Evolutionary conservation across 2,888 invertebrate species (phyloP), one percentile per base, ranked within the genome.

Genomic region (Phyto melanocephala): DNA sequence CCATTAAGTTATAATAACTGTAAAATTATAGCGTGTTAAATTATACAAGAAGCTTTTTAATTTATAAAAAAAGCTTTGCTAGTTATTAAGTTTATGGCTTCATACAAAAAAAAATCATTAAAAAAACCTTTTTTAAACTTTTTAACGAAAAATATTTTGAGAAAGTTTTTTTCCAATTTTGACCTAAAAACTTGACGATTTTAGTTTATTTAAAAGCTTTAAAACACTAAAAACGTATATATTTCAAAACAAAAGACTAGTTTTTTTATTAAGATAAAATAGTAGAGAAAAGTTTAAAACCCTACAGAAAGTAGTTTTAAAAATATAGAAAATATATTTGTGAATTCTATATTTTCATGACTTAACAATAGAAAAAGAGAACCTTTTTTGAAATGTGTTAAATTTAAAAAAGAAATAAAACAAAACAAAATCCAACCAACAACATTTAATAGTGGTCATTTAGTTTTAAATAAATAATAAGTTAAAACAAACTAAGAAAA

Each of bases 331-430:
- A 80, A 83, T 50, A 28, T 40, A 71, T 50, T 60, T 60, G 20
- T 50, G 13, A 86, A 88, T 86, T 85, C 24, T 85, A 85, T 85
- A 87, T 80, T 68, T 75, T 76, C 81, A 81, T 62, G 10, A 62
- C 35, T 62, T 45, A 37, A 52, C 11, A 15, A 5, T 42, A 24
- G 40, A 65, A 70, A 8, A 74, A 50, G 67, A 63, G 50, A 50
- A 62, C 71, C 71, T 78, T 78, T 77, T 77, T 78, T 63, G 56
- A 65, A n/a, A n/a, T 71, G 22, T 72, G 65, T 79, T 79, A 67
- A 72, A 72, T 58, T 54, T 42, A 37, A 67, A 67, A 17, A 33
- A 20, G 56, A 56, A 74, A 45, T 65, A 20, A 70, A 60, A 52
- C n/a, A n/a, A 28, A 28, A 28, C 63, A 71, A 68, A 56, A 71